Evolutionary conservation across 2,797 vertebrate genomes (phyloP).

Genomic region (Amblyraja radiata): DNA sequence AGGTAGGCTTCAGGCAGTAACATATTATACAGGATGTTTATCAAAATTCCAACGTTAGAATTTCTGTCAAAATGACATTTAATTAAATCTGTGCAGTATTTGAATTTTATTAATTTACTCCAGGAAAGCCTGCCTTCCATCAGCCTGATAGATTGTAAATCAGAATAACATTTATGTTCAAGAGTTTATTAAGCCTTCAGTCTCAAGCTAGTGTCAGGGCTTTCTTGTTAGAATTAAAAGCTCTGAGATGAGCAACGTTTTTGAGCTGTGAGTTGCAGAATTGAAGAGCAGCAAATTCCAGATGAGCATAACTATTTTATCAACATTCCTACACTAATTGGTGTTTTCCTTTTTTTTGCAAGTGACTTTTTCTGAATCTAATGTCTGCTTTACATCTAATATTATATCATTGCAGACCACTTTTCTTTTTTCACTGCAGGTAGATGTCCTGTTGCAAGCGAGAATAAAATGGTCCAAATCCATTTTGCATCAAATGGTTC

Average conservation of each 20-base stretch:
- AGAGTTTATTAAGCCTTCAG: constrained; percentile 2
- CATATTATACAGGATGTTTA: constrained; percentile 13
- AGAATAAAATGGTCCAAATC: neutral
- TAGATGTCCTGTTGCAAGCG: neutral
- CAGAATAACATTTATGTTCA: constrained; percentile 6
- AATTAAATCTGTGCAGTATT: constrained; percentile 30
- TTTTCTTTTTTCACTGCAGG: no score
- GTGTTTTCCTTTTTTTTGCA: neutral
- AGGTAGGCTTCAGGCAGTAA: constrained; percentile 14
- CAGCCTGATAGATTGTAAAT: constrained; percentile 20
- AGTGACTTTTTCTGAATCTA: neutral
- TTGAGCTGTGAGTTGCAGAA: neutral
- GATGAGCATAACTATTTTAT: neutral
- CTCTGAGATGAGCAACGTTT: neutral
- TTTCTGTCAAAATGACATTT: constrained; percentile 33
- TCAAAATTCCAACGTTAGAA: constrained; percentile 6
- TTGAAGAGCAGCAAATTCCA: neutral
- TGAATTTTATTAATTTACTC: constrained; percentile 28
- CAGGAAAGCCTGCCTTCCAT: constrained; percentile 9
- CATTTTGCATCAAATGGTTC: neutral
- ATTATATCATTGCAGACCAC: neutral
- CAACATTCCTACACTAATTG: neutral
- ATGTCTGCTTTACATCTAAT: neutral
- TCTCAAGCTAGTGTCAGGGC: constrained; percentile 15
- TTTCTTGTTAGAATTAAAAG: neutral